Percentiles rank a stretch among this genome's conserved stretches.
These are phyloP conservation scores for Prenolepis imparis DNA, from an alignment of 2,888 invertebrate species.

Conservation along the genomic window DNA sequence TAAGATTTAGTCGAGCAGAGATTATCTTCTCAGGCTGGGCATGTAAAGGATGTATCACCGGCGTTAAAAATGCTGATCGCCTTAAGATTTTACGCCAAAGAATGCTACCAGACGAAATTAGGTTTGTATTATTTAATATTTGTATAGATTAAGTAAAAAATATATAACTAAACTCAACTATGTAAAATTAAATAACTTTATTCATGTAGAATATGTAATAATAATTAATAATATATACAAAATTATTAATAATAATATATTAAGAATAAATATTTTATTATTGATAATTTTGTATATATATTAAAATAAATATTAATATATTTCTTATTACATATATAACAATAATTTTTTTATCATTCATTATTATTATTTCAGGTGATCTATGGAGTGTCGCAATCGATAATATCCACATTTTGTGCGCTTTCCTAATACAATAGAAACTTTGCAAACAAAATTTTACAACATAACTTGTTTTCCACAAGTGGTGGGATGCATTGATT, in stretches of 20 bases:
- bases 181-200: no score
- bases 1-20: not conserved
- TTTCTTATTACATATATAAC: no score
- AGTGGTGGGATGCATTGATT: slow-evolving; percentile 11
- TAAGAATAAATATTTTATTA: no score
- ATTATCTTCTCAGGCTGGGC: not conserved
- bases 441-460: not conserved
- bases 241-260: no score
- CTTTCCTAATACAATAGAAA: not conserved
- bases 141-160: not conserved
- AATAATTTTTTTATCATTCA: not conserved
- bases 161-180: not conserved
- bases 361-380: not conserved
- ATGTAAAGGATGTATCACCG: not conserved
- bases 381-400: not conserved
- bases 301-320: no score
- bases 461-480: not conserved
- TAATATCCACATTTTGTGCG: not conserved
- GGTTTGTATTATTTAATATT: not conserved
- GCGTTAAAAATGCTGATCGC: not conserved
- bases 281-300: no score
- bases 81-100: slow-evolving; percentile 1
- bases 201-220: no score
- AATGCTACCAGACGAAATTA: not conserved
- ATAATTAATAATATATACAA: no score